Evolutionary conservation across 2,888 invertebrate species (phyloP), one percentile per base, ranked within the genome.

Genomic region (Chymomyza amoena): DNA sequence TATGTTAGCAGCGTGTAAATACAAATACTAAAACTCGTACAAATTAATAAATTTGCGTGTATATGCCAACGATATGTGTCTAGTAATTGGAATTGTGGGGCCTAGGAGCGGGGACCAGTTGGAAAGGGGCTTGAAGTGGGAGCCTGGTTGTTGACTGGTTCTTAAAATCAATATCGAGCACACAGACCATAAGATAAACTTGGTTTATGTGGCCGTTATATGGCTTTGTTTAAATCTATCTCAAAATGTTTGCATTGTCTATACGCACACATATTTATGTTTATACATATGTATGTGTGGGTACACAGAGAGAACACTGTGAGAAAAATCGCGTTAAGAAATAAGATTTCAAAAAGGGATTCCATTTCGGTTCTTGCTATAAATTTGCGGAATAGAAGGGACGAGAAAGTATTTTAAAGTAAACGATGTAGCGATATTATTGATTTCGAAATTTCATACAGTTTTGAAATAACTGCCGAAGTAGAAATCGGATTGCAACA

Each of bases 1-100:
- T 85, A 87, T 88, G 89, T 88, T 87, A 80, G 85, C 87, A 82
- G 74, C 72, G 79, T 87, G 85, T 82, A 85, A 82, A 88, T 76
- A 88, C 78, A 70, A 77, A 76, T 56, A 81, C 66, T 6, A 32
- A 32, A 9, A 32, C 32, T 32, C 7, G 32, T 32, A 78, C 85
- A 84, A 82, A 84, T 88, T 87, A 85, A 88, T 88, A 88, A 84
- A 88, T 85, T 81, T 78, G 77, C 74, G 32, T 7, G 32, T 7
- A 87, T 63, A 61, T 60, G 59, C 56, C n/a, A 15, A 36, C 20
- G 16, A 65, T 66, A 59, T 60, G 28, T 50, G n/a, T 65, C 7
- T 28, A 52, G 59, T 59, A 39, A 2, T 13, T 45, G 36, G 6
- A 36, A 36, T 36, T 36, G 36, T 45, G 13, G 39, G 13, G 18